phyloP scores from a whole-genome alignment of 2,888 invertebrate species.

The Aspidiotus rigidus region DNA sequence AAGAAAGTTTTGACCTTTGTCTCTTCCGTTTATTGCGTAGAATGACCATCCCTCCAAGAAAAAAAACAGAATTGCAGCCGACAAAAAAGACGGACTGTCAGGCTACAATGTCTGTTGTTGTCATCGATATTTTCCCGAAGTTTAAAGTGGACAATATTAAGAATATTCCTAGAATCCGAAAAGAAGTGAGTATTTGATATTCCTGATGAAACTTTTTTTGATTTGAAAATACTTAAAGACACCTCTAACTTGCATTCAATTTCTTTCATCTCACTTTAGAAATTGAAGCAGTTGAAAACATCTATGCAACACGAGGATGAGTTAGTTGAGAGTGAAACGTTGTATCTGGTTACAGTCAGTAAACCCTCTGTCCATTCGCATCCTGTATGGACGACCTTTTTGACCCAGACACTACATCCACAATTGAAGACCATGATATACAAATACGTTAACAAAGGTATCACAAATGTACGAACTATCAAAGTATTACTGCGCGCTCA shows the following conservation, averaged over 20 bases:
- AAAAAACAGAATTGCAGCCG: not conserved
- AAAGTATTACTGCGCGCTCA: not conserved
- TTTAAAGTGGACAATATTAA: slow-evolving; percentile 5
- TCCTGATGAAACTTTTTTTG: not conserved
- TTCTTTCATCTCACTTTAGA: not conserved
- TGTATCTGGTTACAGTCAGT: not conserved
- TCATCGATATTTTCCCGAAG: not conserved
- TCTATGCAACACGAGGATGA: not conserved
- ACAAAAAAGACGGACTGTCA: not conserved
- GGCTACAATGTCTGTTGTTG: not conserved
- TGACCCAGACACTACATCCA: not conserved
- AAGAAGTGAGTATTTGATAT: not conserved
- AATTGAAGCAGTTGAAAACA: not conserved
- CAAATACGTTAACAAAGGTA: not conserved
- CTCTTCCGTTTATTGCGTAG: not conserved
- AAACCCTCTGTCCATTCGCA: not conserved
- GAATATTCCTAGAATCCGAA: slow-evolving; percentile 8
- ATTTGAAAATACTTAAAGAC: not conserved
- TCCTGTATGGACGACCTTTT: not conserved
- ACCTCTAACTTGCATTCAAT: not conserved
- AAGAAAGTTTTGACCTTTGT: too few species aligned
- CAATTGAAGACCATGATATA: not conserved
- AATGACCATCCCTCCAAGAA: not conserved
- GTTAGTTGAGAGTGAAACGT: not conserved
- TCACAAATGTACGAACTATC: not conserved